Base-by-base conservation (phyloP, 2,797 vertebrate species). In the Nasua narica region DNA sequence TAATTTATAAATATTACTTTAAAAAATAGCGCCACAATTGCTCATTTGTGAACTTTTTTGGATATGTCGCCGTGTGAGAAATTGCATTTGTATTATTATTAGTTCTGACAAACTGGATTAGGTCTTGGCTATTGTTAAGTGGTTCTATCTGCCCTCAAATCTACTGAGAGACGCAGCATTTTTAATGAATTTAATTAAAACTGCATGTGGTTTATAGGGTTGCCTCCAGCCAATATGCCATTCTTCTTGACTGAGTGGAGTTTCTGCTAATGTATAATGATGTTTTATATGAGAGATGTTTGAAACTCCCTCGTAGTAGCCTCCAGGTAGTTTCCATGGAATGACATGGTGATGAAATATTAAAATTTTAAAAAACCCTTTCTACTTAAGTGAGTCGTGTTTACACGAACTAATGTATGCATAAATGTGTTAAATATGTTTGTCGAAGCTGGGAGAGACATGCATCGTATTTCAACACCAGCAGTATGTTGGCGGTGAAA, bases 161-260 rank as follows among this genome's bases (percentile, higher is more conserved):
- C 97, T 97, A 97, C 98, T 46, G 77, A 98, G 98, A 98, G 98
- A 98, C 97, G 98, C 97, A 98, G 98, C 94, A 97, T 98, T 98
- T 98, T 98, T 98, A 98, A 99, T 98, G 98, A 98, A 98, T 97
- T 98, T 98, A 99, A 99, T 99, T 98, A 98, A 98, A 99, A 98
- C 98, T 98, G 98, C 97, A 98, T 98, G 98, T 97, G 97, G 96
- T 97, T 98, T 98, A 98, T 98, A 93, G 97, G 95, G 88, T 97
- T 98, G 98, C 98, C 98, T 98, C 97, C 96, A 97, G 98, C 98
- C 97, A 97, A 84, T 97, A 76, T 97, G 92, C 97, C 98, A 94
- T 98, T 98, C 98, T 98, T 98, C 95, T 98, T 97, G 95, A 96
- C 97, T 98, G 97, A 98, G 97, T 96, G 96, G 98, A 98, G 97